phyloP scores from a whole-genome alignment of 2,113 vertebrate genomes.

The Craseonycteris thonglongyai region DNA sequence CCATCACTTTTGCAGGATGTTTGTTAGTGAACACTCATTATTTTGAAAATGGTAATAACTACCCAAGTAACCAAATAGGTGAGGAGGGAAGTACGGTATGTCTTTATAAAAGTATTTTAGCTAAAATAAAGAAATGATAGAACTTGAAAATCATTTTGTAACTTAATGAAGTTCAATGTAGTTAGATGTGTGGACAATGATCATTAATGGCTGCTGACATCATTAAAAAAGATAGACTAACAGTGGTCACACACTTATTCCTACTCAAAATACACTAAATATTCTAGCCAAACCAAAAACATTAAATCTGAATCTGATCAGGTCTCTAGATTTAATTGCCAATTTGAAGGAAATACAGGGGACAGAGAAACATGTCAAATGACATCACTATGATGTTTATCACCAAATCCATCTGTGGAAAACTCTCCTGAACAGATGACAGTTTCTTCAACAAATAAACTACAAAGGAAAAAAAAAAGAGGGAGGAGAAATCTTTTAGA shows the following conservation, averaged over 20 bases:
- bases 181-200: neutral
- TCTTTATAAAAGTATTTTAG: neutral
- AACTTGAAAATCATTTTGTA: neutral
- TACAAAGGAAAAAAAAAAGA: neutral
- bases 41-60: neutral
- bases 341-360: neutral
- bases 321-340: neutral
- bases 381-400: neutral
- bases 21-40: neutral
- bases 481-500: neutral
- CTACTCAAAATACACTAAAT: neutral
- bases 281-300: neutral
- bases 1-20: neutral
- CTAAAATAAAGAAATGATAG: neutral
- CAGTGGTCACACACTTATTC: neutral
- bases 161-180: neutral
- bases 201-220: neutral
- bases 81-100: neutral
- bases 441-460: slow-evolving; percentile 2
- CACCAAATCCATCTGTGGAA: neutral
- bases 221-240: neutral
- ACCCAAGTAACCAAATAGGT: neutral
- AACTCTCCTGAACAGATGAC: neutral
- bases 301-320: neutral
- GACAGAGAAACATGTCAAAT: neutral